Conservation (phyloP, 2,888 invertebrate genomes). For the Acronicta aceris region DNA sequence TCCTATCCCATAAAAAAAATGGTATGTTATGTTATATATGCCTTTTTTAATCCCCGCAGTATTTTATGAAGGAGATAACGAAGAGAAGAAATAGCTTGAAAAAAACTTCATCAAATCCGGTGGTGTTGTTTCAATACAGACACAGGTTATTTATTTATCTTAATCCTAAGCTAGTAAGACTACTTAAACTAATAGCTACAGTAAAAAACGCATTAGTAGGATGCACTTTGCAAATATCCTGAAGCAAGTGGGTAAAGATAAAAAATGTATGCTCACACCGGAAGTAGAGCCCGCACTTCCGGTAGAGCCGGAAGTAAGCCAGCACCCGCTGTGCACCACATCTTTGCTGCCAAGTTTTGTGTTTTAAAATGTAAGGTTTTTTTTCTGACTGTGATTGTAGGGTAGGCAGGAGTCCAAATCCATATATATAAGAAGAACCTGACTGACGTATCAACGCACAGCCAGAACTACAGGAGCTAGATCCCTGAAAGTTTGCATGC, state of each 20-base stretch:
- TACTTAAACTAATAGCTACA: not conserved
- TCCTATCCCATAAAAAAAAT: too few relatives aligned
- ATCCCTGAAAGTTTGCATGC: too few relatives aligned
- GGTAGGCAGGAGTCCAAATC: not conserved
- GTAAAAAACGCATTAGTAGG: slow-evolving; percentile 18
- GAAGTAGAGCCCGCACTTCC: slow-evolving; percentile 31
- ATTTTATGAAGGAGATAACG: too few relatives aligned
- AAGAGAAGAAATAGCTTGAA: too few relatives aligned
- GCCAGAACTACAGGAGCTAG: too few relatives aligned
- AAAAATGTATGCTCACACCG: slow-evolving; percentile 35
- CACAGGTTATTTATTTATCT: not conserved
- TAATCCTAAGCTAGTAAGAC: not conserved
- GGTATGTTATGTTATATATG: too few relatives aligned
- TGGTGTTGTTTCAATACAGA: too few relatives aligned
- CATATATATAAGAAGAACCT: too few relatives aligned
- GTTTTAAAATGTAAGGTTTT: slow-evolving; percentile 18
- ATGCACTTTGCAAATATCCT: slow-evolving; percentile 44
- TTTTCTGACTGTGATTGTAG: not conserved
- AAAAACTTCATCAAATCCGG: too few relatives aligned
- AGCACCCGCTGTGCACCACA: slow-evolving; percentile 12
- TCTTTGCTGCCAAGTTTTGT: slow-evolving; percentile 39
- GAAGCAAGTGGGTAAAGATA: slow-evolving; percentile 15
- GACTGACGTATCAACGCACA: too few relatives aligned
- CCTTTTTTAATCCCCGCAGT: too few relatives aligned
- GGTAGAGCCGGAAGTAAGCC: slow-evolving; percentile 24